Conservation (phyloP, 1,140 invertebrate species). For the Platyscapa corneri region DNA sequence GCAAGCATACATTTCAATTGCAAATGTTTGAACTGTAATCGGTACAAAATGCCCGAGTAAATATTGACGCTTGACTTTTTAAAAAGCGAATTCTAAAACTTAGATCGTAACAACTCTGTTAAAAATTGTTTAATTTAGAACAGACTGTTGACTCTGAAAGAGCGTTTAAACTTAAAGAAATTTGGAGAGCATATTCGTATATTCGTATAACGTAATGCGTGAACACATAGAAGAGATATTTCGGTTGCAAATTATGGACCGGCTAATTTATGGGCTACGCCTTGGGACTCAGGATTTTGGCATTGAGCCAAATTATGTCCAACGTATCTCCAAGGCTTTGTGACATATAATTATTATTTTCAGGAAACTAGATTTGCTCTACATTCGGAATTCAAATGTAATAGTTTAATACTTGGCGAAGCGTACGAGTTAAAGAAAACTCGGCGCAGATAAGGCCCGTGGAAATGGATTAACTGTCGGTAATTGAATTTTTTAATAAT, state of each 20-base stretch:
- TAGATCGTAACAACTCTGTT: background rate
- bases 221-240: constrained; percentile 26
- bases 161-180: background rate
- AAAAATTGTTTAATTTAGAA: background rate
- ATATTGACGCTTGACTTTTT: background rate
- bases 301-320: constrained; percentile 5
- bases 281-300: constrained; percentile 39
- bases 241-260: constrained; percentile 35
- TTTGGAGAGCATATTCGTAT: background rate
- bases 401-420: background rate
- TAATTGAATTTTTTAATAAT: background rate
- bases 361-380: constrained; percentile 7
- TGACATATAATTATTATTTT: constrained; percentile 35
- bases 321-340: background rate
- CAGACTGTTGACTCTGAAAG: background rate
- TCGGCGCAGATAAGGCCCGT: background rate
- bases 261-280: constrained; percentile 35
- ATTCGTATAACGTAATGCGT: background rate
- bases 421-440: background rate
- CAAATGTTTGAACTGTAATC: no score
- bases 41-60: background rate
- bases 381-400: background rate
- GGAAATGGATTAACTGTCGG: background rate
- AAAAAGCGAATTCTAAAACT: background rate
- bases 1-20: no score